These are phyloP conservation scores for Shinisaurus crocodilurus DNA, from an alignment of 2,113 vertebrate genomes.

Conservation along the genomic window DNA sequence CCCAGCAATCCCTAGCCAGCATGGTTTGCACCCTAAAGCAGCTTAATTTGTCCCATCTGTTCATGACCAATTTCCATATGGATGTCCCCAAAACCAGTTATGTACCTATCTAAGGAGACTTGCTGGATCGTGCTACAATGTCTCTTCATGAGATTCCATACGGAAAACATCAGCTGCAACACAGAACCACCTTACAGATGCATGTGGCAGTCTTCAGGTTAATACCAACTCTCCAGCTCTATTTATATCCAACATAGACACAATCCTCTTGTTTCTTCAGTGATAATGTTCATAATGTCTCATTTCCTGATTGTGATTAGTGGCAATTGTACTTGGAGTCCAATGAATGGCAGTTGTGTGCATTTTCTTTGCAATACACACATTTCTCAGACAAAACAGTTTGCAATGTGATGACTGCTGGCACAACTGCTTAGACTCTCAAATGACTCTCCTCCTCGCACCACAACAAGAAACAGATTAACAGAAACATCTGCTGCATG, in stretches of 20 bases:
- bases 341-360: constrained; percentile 40
- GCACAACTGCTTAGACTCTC: constrained; percentile 49
- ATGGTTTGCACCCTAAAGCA: too few species aligned
- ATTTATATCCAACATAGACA: constrained; percentile 20
- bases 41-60: too few species aligned
- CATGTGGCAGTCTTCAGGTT: not conserved
- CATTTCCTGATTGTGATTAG: constrained; percentile 45
- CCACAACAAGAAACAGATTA: constrained; percentile 46
- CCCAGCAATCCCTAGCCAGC: too few species aligned
- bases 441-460: constrained; percentile 43
- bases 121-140: not conserved
- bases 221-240: constrained; percentile 18
- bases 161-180: not conserved
- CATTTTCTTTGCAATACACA: constrained; percentile 45
- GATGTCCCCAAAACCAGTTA: too few species aligned
- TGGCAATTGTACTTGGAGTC: constrained; percentile 46
- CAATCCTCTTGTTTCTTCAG: constrained; percentile 48
- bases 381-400: constrained; percentile 49
- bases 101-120: not conserved
- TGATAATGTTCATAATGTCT: constrained; percentile 37
- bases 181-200: not conserved
- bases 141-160: not conserved
- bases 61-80: too few species aligned
- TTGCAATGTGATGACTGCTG: constrained; percentile 41
- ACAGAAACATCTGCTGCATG: constrained; percentile 47